A percentile compares a stretch with the other conserved stretches of the same genome.
phyloP scores from a whole-genome alignment of 1,140 invertebrate genomes.

The Dreissena polymorpha region DNA sequence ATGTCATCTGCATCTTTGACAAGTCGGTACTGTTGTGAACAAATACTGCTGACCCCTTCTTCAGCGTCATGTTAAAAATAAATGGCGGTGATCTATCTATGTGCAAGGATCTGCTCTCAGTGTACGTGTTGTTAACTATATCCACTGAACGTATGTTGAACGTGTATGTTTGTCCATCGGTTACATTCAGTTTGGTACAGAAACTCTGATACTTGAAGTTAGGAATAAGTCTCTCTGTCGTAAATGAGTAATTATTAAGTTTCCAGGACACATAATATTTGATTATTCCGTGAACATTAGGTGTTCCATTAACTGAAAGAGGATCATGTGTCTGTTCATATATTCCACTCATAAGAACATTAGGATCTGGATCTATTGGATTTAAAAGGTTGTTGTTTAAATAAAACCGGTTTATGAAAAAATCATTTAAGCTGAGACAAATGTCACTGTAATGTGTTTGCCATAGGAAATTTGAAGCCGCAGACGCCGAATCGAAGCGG shows the following conservation, averaged over 20 bases:
- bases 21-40: conserved; percentile 63
- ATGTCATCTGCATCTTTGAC: conserved; percentile 59
- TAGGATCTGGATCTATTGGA: conserved; percentile 35
- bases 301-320: conserved; percentile 55
- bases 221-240: not conserved
- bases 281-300: conserved; percentile 60
- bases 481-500: not conserved
- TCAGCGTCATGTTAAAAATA: conserved; percentile 48
- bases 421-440: not conserved
- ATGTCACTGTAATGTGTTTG: conserved; percentile 16
- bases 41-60: conserved; percentile 48
- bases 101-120: conserved; percentile 43
- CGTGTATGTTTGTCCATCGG: conserved; percentile 59
- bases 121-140: conserved; percentile 42
- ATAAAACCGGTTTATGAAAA: conserved; percentile 14
- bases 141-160: conserved; percentile 52
- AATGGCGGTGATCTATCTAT: conserved; percentile 55
- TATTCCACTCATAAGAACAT: conserved; percentile 7
- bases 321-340: conserved; percentile 60
- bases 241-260: not conserved
- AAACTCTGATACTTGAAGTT: conserved; percentile 29
- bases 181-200: not conserved
- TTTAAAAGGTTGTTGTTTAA: conserved; percentile 43
- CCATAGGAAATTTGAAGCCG: conserved; percentile 17
- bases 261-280: conserved; percentile 4